A percentile compares a stretch with the other conserved stretches of the same genome.
These are phyloP conservation scores for Amphipoea lucens DNA, from an alignment of 2,888 invertebrate species.

Conservation along the genomic window DNA sequence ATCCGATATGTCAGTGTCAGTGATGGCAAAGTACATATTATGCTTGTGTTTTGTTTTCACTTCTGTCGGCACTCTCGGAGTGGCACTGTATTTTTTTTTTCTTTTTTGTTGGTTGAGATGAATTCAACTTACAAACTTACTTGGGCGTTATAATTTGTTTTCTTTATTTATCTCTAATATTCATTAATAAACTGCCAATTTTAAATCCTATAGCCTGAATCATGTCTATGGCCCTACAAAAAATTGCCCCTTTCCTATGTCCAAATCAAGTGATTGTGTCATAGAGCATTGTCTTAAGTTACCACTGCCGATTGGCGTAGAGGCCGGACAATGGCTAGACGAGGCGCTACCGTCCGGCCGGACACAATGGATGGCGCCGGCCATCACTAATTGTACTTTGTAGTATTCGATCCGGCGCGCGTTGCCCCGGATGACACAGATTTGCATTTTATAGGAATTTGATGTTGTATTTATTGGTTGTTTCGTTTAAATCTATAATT, in stretches of 20 bases:
- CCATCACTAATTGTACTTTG: constrained; percentile 54
- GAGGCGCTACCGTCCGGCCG: constrained; percentile 56
- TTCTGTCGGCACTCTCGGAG: too few relatives aligned
- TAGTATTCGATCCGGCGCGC: constrained; percentile 34
- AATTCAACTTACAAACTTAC: background rate
- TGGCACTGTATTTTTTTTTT: background rate
- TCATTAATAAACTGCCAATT: background rate
- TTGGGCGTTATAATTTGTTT: background rate
- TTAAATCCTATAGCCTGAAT: constrained; percentile 17
- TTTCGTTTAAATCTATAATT: constrained; percentile 1
- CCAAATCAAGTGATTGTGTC: constrained; percentile 54
- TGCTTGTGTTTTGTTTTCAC: too few relatives aligned
- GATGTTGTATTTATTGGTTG: constrained; percentile 12
- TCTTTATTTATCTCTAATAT: background rate
- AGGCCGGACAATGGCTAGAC: constrained; percentile 61
- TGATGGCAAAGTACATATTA: too few relatives aligned
- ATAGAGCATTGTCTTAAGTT: constrained; percentile 55
- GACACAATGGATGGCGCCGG: constrained; percentile 63
- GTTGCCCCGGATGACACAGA: constrained; percentile 36
- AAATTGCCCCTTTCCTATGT: constrained; percentile 11
- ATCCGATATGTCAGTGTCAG: too few relatives aligned
- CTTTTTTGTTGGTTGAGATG: background rate
- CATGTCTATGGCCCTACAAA: constrained; percentile 13
- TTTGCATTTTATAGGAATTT: constrained; percentile 43
- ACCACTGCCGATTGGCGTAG: constrained; percentile 30